Evolutionary conservation across 1,140 invertebrate genomes (phyloP).

Genomic region (Leptinotarsa undecemlineata): DNA sequence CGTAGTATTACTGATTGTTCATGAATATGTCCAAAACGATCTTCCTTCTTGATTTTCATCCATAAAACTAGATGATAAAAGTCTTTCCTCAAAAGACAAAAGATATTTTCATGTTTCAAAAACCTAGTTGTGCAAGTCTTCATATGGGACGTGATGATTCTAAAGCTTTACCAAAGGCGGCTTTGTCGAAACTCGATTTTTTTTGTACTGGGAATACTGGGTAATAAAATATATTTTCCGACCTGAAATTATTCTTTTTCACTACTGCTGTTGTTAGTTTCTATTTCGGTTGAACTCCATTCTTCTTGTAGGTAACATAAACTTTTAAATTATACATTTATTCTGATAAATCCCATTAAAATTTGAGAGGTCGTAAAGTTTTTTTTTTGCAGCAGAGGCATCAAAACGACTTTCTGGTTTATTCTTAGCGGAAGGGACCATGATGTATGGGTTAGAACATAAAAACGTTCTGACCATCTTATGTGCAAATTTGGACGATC

Average conservation of each 20-base stretch:
- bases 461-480: conserved; percentile 81
- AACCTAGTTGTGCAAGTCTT: no score
- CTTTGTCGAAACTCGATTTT: no score
- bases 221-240: neutral
- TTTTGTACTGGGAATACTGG: no score
- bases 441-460: conserved; percentile 80
- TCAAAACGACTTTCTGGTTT: conserved; percentile 80
- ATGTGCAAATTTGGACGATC: conserved; percentile 77
- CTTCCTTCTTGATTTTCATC: no score
- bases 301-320: neutral
- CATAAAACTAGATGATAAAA: no score
- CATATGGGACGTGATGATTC: no score
- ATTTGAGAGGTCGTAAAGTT: conserved; percentile 14
- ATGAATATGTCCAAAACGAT: no score
- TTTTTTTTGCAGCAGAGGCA: conserved; percentile 72
- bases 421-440: conserved; percentile 80
- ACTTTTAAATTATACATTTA: conserved; percentile 3
- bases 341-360: conserved; percentile 20
- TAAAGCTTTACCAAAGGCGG: no score
- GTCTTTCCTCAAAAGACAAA: no score
- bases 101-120: no score
- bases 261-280: neutral
- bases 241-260: conserved; percentile 3
- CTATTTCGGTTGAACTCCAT: neutral
- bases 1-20: no score